Evolutionary conservation across 2,113 vertebrate species (phyloP), one percentile per base, ranked within the genome.

Genomic region (Stigmatopora argus): DNA sequence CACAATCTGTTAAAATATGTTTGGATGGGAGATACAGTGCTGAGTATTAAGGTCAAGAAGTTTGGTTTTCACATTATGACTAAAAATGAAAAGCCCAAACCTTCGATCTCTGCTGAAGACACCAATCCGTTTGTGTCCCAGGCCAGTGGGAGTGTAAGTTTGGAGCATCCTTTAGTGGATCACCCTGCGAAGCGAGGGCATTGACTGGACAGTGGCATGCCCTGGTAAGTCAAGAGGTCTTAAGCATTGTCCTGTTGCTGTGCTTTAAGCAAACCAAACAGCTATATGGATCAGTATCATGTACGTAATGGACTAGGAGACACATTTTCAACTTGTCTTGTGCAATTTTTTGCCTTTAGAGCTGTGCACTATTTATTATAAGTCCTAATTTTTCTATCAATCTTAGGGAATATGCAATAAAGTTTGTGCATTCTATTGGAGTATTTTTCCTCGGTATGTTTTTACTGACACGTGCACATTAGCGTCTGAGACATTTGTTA

Each of bases 161-260:
- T 87, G 85, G 84, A 85, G 82, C 75, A 48, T 83, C 80, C 78
- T 79, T 81, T 86, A 88, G 77, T 66, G 67, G 78, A 79, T 74
- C 66, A 69, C 23, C 69, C 74, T 75, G 72, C 80, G 80, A 78
- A 71, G 66, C 81, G 84, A 85, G 78, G 75, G 83, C 79, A 81
- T 75, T 90, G 79, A 83, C 49, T 75, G 82, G 85, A 87, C 78
- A 77, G 66, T 86, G 79, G 73, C 82, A 72, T 87, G 83, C 83
- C 85, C 89, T 88, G 83, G 86, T 90, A 89, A 90, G 85, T 87
- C 73, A 70, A 75, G 74, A 82, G 79, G 85, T 78, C 83, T 88
- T 86, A 55, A 75, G 75, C 82, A 68, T 78, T 82, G 77, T 89
- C 69, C 73, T 86, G 67, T 86, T 80, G 75, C 73, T 84, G 80